Evolutionary conservation across 2,888 invertebrate genomes (phyloP).

Genomic region (Unio pictorum): DNA sequence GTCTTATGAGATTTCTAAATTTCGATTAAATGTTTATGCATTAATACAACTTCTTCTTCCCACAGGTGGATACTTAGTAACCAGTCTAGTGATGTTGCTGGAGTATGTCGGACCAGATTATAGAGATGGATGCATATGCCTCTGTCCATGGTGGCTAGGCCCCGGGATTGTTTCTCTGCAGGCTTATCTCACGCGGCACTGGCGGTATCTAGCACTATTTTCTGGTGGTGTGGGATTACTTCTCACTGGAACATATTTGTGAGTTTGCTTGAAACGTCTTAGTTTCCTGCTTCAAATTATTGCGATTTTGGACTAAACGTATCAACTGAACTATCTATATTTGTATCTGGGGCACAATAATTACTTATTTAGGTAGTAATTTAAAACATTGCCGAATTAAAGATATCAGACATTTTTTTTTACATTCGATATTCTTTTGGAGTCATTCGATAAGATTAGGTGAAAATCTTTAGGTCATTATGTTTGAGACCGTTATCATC

Average conservation of each 20-base stretch:
- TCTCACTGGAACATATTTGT: conserved; percentile 54
- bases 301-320: neutral
- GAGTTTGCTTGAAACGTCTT: conserved; percentile 18
- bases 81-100: conserved; percentile 50
- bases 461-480: no score
- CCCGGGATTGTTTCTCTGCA: conserved; percentile 50
- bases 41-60: no score
- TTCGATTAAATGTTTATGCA: no score
- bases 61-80: conserved; percentile 47
- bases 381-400: neutral
- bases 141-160: conserved; percentile 54
- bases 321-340: neutral
- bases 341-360: neutral
- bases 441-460: no score
- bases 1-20: no score
- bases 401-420: no score
- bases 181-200: conserved; percentile 44
- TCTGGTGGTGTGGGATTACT: conserved; percentile 40
- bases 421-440: no score
- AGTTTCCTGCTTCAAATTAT: neutral
- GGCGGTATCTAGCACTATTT: conserved; percentile 50
- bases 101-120: conserved; percentile 55
- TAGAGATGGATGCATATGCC: conserved; percentile 56
- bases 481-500: no score
- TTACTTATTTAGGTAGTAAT: neutral